These are phyloP conservation scores for Cyclargus thomasi DNA, from an alignment of 1,140 invertebrate species.

Conservation along the genomic window DNA sequence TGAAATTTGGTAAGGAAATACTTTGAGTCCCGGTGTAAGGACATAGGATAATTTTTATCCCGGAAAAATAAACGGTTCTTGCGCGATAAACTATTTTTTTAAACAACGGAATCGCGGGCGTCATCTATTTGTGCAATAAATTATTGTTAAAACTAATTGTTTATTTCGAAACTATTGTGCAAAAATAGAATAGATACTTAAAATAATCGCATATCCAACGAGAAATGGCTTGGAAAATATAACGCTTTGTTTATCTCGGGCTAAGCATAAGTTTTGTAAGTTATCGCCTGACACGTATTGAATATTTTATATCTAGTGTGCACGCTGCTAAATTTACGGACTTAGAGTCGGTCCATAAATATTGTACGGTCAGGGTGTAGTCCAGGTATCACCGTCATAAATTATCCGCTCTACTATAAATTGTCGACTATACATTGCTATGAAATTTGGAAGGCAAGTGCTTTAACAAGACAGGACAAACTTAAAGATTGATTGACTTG, in stretches of 20 bases:
- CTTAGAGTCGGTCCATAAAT: not conserved
- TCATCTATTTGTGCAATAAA: too few species aligned
- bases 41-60: too few species aligned
- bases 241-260: not conserved
- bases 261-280: not conserved
- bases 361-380: not conserved
- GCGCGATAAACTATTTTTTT: too few species aligned
- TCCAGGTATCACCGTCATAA: not conserved
- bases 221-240: not conserved
- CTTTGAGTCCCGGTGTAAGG: too few species aligned
- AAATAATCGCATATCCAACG: not conserved
- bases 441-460: not conserved
- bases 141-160: too few species aligned
- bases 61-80: too few species aligned
- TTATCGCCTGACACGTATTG: not conserved
- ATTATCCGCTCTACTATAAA: not conserved
- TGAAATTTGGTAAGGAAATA: too few species aligned
- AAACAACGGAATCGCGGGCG: too few species aligned
- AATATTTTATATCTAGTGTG: constrained; percentile 1
- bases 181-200: not conserved
- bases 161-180: too few species aligned
- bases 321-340: not conserved
- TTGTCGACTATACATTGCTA: not conserved
- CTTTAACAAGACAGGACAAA: too few species aligned
- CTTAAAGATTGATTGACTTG: too few species aligned